Evolutionary conservation across 2,113 vertebrate species (phyloP), one percentile per base, ranked within the genome.

Genomic region (Protomyctophum bolini): DNA sequence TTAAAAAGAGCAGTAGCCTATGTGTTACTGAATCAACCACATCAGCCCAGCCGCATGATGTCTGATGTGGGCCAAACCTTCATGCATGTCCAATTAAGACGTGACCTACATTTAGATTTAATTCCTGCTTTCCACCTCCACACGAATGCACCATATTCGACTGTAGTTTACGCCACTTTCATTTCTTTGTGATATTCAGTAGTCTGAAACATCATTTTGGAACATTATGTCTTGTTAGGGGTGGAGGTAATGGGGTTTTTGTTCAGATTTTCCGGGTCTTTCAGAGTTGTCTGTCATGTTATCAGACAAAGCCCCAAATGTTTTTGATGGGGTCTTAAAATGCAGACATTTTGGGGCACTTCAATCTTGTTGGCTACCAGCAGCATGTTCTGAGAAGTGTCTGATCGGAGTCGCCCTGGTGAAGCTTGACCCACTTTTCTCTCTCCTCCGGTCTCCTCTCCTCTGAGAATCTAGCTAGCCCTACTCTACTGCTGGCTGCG

Each of bases 371-470:
- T 21, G 21, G 21, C 21, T 21, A 21, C 21, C 21, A 21, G 21
- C 21, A 21, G 21, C 21, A 21, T 21, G 62, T 67, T 65, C 58
- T 28, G 33, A n/a, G 8, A 63, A 58, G 70, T 55, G 69, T 83
- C 79, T 76, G 77, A 4, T 6, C 73, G 75, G 79, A 71, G 29
- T 87, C 73, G 76, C 77, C 63, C 68, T 79, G 81, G 73, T 72
- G 79, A 58, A 78, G 76, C 66, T 84, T 92, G 92, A 92, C 92
- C 91, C 89, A 92, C 76, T 90, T 92, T 73, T 21, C 21, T 21
- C 21, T 21, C 21, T 21, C 21, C 21, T 87, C 68, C 49, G 73
- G 76, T 88, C 88, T 79, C 62, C 59, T 76, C 1, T 83, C 21
- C 21, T 74, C 71, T 72, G 58, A 55, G 77, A 68, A 57, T 76